These are phyloP conservation scores for Craseonycteris thonglongyai DNA, from an alignment of 2,113 vertebrate genomes.

Conservation along the genomic window DNA sequence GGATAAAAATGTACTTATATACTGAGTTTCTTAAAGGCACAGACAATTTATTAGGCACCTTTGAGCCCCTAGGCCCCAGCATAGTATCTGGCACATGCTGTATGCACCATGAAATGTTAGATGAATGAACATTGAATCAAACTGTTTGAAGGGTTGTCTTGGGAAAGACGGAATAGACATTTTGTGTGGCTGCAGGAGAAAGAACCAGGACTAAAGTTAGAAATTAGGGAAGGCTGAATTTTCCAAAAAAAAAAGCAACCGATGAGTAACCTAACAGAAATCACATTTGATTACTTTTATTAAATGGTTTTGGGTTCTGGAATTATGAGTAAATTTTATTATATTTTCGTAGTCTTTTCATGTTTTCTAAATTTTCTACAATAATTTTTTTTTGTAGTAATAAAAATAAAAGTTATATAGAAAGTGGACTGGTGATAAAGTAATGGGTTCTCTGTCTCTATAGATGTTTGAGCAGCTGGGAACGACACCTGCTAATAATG, in stretches of 20 bases:
- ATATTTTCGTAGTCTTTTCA: neutral
- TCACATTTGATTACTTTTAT: neutral
- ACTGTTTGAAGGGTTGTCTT: neutral
- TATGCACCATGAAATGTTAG: neutral
- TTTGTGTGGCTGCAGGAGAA: neutral
- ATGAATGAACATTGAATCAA: neutral
- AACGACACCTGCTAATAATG: neutral
- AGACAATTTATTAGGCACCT: neutral
- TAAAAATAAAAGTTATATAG: neutral
- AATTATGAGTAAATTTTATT: neutral
- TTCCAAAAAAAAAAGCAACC: neutral
- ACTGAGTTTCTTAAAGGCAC: neutral
- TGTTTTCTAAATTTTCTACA: neutral
- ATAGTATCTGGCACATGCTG: neutral
- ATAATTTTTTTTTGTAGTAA: neutral
- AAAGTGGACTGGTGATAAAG: neutral
- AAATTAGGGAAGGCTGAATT: neutral
- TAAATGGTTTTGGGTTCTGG: neutral
- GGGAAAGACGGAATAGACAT: neutral
- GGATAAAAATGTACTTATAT: neutral
- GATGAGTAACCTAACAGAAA: neutral
- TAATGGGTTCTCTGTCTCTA: neutral
- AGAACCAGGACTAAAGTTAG: neutral
- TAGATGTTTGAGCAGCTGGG: neutral
- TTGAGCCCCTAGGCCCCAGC: neutral